Base-by-base conservation (phyloP, 2,113 vertebrate genomes). In the Diphyllodes magnificus region DNA sequence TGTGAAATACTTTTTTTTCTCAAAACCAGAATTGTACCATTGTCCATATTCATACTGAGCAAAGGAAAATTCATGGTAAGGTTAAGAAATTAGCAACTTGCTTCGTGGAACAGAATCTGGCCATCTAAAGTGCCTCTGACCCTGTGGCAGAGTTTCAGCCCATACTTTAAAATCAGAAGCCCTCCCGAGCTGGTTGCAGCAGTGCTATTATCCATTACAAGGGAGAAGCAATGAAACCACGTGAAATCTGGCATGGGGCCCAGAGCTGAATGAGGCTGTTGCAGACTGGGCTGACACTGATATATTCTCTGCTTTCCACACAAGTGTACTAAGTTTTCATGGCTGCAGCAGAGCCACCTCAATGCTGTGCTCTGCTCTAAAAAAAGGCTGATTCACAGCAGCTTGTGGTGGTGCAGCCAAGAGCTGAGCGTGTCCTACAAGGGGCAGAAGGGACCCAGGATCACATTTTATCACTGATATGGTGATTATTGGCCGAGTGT, bases 211-310 rank as follows among this genome's bases (percentile, higher is more conserved):
- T 63, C 85, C 94, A 45, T 35, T 28, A n/a, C 82, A 42, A 84
- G 83, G 28, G 75, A 84, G 86, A 53, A 65, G 90, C 71, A 89
- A 85, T 65, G 91, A 81, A 93, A 86, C 12, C 5, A 70, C 33
- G 68, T 37, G 83, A 70, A 94, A 86, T 14, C 60, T 95, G 96
- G 97, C 94, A 0, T 1, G 1, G 44, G 79, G 88, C 96, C 94
- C 85, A 10, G 92, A 79, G 31, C 89, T 80, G 76, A 88, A 49
- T 5, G 44, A 82, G 75, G 83, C 93, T 65, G 15, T 10, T 93
- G 90, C 95, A 85, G 83, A 2, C 80, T 9, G 47, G 83, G 87
- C 90, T 96, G 93, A 92, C 83, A 69, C 93, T 90, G 95, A 95
- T 57, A 7, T 17, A 90, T 91, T 60, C 84, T 69, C 80, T 63